Evolutionary conservation across 2,888 invertebrate species (phyloP), one percentile per base, ranked within the genome.

Genomic region (Nesidiocoris tenuis): DNA sequence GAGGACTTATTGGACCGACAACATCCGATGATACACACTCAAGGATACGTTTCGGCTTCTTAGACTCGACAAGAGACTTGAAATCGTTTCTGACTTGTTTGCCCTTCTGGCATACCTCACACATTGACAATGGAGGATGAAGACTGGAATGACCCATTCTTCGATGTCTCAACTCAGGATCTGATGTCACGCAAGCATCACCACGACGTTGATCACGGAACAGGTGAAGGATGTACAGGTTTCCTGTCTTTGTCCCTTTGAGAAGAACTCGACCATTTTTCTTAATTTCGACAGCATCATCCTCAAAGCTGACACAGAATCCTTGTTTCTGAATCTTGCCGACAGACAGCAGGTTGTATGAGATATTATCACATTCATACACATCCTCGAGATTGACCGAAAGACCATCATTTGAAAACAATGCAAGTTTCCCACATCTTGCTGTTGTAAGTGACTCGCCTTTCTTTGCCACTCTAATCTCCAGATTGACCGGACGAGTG

Each of bases 81-180:
- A n/a, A n/a, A n/a, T n/a, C n/a, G n/a, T n/a, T n/a, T n/a, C n/a
- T n/a, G n/a, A n/a, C n/a, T n/a, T n/a, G n/a, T n/a, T n/a, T n/a
- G n/a, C n/a, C n/a, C n/a, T n/a, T n/a, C n/a, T n/a, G n/a, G n/a
- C n/a, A n/a, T n/a, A n/a, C n/a, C n/a, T n/a, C n/a, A n/a, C n/a
- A n/a, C n/a, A n/a, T n/a, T n/a, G n/a, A n/a, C n/a, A n/a, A n/a
- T n/a, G n/a, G n/a, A n/a, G n/a, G n/a, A n/a, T n/a, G n/a, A n/a
- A n/a, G n/a, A n/a, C n/a, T n/a, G n/a, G n/a, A n/a, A 24, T 65
- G 65, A 17, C 65, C 65, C 65, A 65, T 65, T 3, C 65, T 23
- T 16, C 65, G 22, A 25, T 65, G 65, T n/a, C 17, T 22, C 16
- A 61, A 2, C 1, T 61, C 63, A 16, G 19, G n/a, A 9, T 17